These are phyloP conservation scores for Allacma fusca DNA, from an alignment of 2,888 invertebrate species.

Conservation along the genomic window DNA sequence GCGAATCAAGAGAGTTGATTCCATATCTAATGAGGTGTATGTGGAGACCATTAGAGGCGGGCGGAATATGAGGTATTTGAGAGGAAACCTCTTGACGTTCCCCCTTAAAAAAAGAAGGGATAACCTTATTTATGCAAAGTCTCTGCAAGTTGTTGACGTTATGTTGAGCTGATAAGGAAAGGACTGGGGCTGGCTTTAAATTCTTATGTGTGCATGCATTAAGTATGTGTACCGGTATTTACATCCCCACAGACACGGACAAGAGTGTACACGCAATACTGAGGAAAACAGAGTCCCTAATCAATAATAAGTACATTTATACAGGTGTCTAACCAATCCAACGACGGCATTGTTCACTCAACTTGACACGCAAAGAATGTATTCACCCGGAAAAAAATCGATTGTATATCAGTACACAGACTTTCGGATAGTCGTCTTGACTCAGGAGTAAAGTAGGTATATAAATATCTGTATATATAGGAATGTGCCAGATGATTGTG, in stretches of 20 bases:
- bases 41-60: constrained; percentile 17
- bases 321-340: constrained; percentile 47
- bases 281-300: constrained; percentile 36
- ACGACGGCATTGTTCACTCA: constrained; percentile 42
- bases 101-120: background rate
- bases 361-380: constrained; percentile 49
- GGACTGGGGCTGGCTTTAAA: too few relatives aligned
- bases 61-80: constrained; percentile 28
- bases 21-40: constrained; percentile 9
- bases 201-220: background rate
- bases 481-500: constrained; percentile 33
- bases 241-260: background rate
- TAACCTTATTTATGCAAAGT: background rate
- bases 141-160: too few relatives aligned
- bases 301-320: constrained; percentile 45
- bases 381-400: constrained; percentile 38
- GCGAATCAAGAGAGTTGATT: background rate
- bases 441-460: background rate
- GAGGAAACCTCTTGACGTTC: constrained; percentile 18
- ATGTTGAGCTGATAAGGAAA: background rate
- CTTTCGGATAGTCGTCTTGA: background rate
- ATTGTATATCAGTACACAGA: constrained; percentile 27
- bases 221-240: background rate
- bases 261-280: background rate
- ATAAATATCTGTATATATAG: background rate